Conservation (phyloP, 1,140 invertebrate genomes). For the Hycleus cichorii region DNA sequence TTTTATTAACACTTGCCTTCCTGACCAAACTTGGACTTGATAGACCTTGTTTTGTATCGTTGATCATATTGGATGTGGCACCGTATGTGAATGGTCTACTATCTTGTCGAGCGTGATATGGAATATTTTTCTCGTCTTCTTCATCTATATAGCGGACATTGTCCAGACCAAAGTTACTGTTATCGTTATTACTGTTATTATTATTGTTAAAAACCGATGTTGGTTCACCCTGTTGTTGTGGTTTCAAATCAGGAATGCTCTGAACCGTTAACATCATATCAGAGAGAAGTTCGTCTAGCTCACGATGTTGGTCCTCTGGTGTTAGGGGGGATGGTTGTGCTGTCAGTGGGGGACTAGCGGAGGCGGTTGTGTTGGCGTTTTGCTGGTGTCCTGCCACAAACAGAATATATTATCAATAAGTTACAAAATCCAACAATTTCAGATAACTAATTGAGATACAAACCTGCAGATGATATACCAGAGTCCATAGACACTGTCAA, state of each 20-base stretch:
- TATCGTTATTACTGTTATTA: conserved; percentile 10
- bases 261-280: conserved; percentile 78
- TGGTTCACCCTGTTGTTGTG: conserved; percentile 38
- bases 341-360: conserved; percentile 36
- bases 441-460: neutral
- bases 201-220: neutral
- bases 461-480: conserved; percentile 65
- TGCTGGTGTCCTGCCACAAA: conserved; percentile 37
- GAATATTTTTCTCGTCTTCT: conserved; percentile 55
- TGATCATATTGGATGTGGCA: conserved; percentile 47
- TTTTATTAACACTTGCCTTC: conserved; percentile 49
- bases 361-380: conserved; percentile 41
- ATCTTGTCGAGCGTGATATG: conserved; percentile 75
- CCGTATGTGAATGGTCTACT: conserved; percentile 78
- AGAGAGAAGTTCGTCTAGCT: conserved; percentile 65
- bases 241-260: conserved; percentile 58
- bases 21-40: conserved; percentile 68
- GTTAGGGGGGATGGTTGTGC: conserved; percentile 40
- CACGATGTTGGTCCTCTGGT: conserved; percentile 46
- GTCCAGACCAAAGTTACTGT: conserved; percentile 31
- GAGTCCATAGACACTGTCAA: conserved; percentile 79
- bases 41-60: conserved; percentile 50
- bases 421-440: neutral
- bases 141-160: conserved; percentile 41
- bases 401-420: neutral